These are phyloP conservation scores for Ptyas mucosa DNA, from an alignment of 2,113 vertebrate genomes.

Conservation along the genomic window DNA sequence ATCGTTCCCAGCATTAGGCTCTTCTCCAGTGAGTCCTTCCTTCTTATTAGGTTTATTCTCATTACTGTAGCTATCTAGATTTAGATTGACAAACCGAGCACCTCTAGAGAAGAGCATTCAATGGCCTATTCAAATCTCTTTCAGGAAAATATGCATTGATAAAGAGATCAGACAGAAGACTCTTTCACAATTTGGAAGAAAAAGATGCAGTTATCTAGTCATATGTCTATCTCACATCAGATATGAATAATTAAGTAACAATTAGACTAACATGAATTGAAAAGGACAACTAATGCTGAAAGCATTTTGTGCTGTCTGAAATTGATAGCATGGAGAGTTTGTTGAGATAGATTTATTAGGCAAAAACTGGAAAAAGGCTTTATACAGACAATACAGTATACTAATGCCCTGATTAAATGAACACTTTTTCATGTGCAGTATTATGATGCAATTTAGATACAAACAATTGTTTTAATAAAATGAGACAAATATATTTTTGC, in stretches of 20 bases:
- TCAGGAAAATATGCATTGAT: not conserved
- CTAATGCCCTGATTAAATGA: not conserved
- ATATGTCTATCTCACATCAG: not conserved
- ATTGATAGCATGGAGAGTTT: not conserved
- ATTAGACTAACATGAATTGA: not conserved
- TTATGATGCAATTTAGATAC: not conserved
- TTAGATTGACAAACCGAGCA: not conserved
- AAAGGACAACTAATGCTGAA: not conserved
- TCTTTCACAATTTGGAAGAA: not conserved
- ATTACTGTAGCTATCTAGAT: not conserved
- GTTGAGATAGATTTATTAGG: not conserved
- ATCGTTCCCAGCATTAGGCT: no score
- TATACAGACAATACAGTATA: not conserved
- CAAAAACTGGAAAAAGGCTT: not conserved
- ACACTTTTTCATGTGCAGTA: not conserved
- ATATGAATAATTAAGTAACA: not conserved
- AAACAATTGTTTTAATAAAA: not conserved
- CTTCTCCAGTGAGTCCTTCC: no score
- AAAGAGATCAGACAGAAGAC: not conserved
- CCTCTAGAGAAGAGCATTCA: not conserved
- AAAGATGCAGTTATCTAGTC: not conserved
- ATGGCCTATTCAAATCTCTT: not conserved
- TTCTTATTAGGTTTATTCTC: no score
- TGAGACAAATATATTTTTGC: not conserved
- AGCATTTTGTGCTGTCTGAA: not conserved